A percentile compares a stretch with the other conserved stretches of the same genome.
These are phyloP conservation scores for Zaprionus inermis DNA, from an alignment of 1,140 invertebrate species.

Conservation along the genomic window DNA sequence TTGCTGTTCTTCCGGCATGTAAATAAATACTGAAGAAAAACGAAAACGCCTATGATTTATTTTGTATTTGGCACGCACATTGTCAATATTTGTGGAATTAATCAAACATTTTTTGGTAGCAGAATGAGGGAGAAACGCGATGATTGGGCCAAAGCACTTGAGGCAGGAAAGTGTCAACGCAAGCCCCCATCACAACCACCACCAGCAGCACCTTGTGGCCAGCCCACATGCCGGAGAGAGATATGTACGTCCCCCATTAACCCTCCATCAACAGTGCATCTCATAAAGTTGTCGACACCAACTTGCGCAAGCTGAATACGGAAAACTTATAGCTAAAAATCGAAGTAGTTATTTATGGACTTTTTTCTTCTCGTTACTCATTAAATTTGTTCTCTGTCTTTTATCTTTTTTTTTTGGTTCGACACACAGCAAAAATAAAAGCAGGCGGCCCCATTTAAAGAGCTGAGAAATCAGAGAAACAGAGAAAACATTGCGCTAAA, in stretches of 20 bases:
- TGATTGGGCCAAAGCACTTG: slow-evolving; percentile 46
- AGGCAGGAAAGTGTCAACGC: slow-evolving; percentile 8
- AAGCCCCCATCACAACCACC: neutral
- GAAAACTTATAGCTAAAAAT: slow-evolving; percentile 58
- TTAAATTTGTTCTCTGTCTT: slow-evolving; percentile 19
- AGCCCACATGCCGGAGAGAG: neutral
- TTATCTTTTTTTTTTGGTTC: slow-evolving; percentile 24
- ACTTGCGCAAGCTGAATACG: slow-evolving; percentile 44
- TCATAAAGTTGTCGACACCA: slow-evolving; percentile 75
- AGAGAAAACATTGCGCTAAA: slow-evolving; percentile 65
- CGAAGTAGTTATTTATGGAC: slow-evolving; percentile 78
- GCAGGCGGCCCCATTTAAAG: slow-evolving; percentile 50
- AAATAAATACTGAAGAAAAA: slow-evolving; percentile 73
- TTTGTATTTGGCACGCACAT: slow-evolving; percentile 78
- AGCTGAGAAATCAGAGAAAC: slow-evolving; percentile 27
- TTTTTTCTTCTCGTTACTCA: slow-evolving; percentile 26
- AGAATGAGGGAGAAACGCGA: slow-evolving; percentile 2
- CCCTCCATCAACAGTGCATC: slow-evolving; percentile 12
- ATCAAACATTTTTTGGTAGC: slow-evolving; percentile 55
- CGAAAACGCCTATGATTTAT: slow-evolving; percentile 77
- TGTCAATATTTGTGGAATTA: slow-evolving; percentile 81
- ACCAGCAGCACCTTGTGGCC: neutral
- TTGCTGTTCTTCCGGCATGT: slow-evolving; percentile 77
- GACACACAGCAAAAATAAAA: slow-evolving; percentile 27
- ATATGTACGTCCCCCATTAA: slow-evolving; percentile 11